A percentile compares a stretch with the other conserved stretches of the same genome.
Evolutionary conservation across 2,113 vertebrate species (phyloP).

Genomic region (Syngnathus scovelli): DNA sequence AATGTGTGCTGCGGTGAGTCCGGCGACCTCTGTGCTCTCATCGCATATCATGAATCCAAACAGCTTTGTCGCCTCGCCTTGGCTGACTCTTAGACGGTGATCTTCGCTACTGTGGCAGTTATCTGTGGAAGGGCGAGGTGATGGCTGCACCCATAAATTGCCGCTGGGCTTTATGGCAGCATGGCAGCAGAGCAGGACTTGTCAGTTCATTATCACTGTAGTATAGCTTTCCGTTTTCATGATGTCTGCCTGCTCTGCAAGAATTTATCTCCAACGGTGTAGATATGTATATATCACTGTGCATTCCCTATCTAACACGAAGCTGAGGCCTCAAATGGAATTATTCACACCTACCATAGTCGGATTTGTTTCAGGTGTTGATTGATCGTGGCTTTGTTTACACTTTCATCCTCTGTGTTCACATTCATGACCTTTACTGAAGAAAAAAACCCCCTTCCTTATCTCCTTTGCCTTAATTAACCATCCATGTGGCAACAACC

Average conservation of each 20-base stretch:
- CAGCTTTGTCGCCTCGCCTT: slow-evolving; percentile 8
- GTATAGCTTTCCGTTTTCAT: slow-evolving; percentile 61
- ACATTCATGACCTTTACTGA: slow-evolving; percentile 30
- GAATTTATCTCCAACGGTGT: slow-evolving; percentile 48
- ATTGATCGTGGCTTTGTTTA: neutral
- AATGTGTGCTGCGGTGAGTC: slow-evolving; percentile 27
- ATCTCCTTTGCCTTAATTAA: slow-evolving; percentile 54
- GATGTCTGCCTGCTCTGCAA: slow-evolving; percentile 30
- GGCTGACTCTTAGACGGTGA: slow-evolving; percentile 23
- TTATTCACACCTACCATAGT: slow-evolving; percentile 14
- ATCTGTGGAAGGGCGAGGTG: slow-evolving; percentile 31
- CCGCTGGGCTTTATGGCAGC: slow-evolving; percentile 50
- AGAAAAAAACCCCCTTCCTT: slow-evolving; percentile 23
- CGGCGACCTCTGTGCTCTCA: slow-evolving; percentile 10
- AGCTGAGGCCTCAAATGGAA: slow-evolving; percentile 8
- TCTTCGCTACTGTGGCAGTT: slow-evolving; percentile 28
- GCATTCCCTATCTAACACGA: slow-evolving; percentile 16
- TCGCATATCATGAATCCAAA: slow-evolving; percentile 14
- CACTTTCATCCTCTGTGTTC: neutral
- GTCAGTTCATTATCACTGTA: slow-evolving; percentile 69
- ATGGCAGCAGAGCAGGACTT: slow-evolving; percentile 47
- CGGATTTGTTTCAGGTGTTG: neutral
- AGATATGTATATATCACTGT: slow-evolving; percentile 27
- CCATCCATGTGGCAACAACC: slow-evolving; percentile 34
- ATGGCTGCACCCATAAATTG: slow-evolving; percentile 59